These are phyloP conservation scores for Eurytoma adleriae DNA, from an alignment of 2,888 invertebrate genomes.

Conservation along the genomic window DNA sequence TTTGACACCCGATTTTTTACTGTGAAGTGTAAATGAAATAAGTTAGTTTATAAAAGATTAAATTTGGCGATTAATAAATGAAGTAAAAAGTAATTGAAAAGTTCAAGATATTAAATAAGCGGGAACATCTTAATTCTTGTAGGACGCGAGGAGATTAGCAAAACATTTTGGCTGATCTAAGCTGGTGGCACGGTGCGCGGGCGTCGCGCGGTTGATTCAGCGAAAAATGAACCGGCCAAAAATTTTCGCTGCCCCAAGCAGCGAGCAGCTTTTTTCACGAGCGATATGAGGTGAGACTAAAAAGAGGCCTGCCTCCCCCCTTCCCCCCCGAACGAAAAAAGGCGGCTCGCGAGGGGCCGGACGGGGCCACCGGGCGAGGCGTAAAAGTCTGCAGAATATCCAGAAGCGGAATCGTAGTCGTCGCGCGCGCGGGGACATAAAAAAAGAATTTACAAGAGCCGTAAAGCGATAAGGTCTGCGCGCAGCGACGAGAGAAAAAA, in stretches of 20 bases:
- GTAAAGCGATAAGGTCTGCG: conserved; percentile 37
- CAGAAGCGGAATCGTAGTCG: conserved; percentile 1
- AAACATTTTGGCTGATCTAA: conserved; percentile 50
- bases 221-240: conserved; percentile 39
- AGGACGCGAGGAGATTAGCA: conserved; percentile 25
- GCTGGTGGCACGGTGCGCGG: neutral
- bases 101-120: neutral
- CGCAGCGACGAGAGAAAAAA: neutral
- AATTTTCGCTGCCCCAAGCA: conserved; percentile 44
- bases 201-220: conserved; percentile 21
- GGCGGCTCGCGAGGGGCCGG: too few species aligned
- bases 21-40: too few species aligned
- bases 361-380: too few species aligned
- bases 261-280: neutral
- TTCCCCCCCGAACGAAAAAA: neutral
- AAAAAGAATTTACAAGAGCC: conserved; percentile 38
- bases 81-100: neutral
- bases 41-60: too few species aligned
- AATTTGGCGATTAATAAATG: neutral
- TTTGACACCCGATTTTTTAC: too few species aligned
- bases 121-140: conserved; percentile 5
- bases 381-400: neutral
- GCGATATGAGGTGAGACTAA: conserved; percentile 4
- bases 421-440: neutral
- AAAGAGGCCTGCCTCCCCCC: neutral